Evolutionary conservation across 2,113 vertebrate genomes (phyloP), one percentile per base, ranked within the genome.

Genomic region (Arothron firmamentum): DNA sequence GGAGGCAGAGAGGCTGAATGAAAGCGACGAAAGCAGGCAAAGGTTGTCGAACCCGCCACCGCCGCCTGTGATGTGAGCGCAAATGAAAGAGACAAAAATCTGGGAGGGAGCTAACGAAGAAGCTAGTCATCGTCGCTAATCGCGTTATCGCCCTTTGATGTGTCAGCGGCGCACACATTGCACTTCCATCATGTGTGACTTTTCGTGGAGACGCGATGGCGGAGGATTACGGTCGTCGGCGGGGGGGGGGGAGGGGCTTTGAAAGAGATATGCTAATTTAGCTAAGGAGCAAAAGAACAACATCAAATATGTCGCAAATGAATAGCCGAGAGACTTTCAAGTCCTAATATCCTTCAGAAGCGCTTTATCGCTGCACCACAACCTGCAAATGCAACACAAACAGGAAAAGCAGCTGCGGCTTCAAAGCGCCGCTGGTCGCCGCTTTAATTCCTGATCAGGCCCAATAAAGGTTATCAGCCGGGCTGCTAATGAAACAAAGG

Each of bases 231-330:
- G 89, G 80, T 91, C 69, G 75, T 94, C 92, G 91, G 92, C 90
- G 16, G 87, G 64, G 21, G 86, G 16, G 87, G 64, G 21, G 86
- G 59, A 81, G 84, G 86, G 92, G 56, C 92, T 94, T 94, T 95
- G 93, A 95, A 95, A 93, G 87, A 90, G 91, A 94, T 94, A 96
- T 97, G 95, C 93, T 95, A 96, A 98, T 98, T 94, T 93, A 80
- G 85, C 93, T 85, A 92, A 91, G 92, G 92, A 96, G 92, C 92
- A 93, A 88, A 87, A 92, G 92, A 94, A 95, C 85, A 93, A 94
- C 94, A 95, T 96, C 93, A 96, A 95, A 97, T 94, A 92, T 92
- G 92, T 92, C 92, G 91, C 93, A 93, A 38, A 91, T 93, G 94
- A 95, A 95, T 93, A 94, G 94, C 95, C 93, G 92, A 90, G 91